phyloP scores from a whole-genome alignment of 2,797 vertebrate genomes.

The Todus mexicanus region DNA sequence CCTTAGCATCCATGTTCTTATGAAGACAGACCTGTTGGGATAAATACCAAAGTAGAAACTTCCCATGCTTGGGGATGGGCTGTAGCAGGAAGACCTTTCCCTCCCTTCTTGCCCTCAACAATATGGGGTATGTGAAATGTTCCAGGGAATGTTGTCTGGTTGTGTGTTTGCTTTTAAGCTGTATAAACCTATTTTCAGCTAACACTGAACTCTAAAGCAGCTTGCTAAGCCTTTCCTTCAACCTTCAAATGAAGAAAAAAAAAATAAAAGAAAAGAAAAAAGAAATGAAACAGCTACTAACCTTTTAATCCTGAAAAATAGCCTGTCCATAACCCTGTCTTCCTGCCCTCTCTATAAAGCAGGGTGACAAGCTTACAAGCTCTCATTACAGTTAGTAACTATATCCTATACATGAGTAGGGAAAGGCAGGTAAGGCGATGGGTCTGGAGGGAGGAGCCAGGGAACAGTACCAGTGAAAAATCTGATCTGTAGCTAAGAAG shows the following conservation, averaged over 20 bases:
- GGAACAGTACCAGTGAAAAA: not conserved
- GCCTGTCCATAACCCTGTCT: not conserved
- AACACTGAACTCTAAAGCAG: not conserved
- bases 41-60: not conserved
- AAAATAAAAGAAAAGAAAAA: not conserved
- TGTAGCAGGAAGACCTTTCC: not conserved
- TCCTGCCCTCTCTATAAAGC: not conserved
- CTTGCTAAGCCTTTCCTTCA: not conserved
- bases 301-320: not conserved
- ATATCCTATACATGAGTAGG: not conserved
- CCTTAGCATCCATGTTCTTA: not conserved
- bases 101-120: not conserved
- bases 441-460: not conserved
- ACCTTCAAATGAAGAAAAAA: not conserved
- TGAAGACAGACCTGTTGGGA: not conserved
- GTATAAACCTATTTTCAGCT: not conserved
- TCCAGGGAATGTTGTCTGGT: not conserved
- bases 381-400: not conserved
- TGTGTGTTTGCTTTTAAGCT: not conserved
- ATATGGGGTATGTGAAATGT: not conserved
- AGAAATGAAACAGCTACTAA: not conserved
- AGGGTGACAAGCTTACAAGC: not conserved
- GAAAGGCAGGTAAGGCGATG: not conserved
- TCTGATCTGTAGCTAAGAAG: not conserved
- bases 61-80: not conserved